phyloP scores from a whole-genome alignment of 2,888 invertebrate species.

The Phytoseiulus persimilis region DNA sequence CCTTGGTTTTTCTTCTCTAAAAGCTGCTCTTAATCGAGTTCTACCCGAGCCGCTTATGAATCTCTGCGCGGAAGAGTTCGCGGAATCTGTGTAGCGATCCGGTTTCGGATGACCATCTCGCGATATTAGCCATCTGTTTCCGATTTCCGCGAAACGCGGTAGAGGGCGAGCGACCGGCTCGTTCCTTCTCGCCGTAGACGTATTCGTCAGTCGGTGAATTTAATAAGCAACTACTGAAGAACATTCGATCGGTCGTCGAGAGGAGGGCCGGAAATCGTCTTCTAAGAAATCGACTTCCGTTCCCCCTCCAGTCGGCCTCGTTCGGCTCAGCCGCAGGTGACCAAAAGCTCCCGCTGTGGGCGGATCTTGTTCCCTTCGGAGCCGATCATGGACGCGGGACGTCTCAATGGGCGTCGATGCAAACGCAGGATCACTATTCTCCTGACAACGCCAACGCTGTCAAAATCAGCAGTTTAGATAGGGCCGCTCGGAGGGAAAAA shows the following conservation, averaged over 20 bases:
- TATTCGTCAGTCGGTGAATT: not conserved
- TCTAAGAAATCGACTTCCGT: not conserved
- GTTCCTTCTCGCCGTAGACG: not conserved
- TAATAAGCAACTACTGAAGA: not conserved
- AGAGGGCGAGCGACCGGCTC: not conserved
- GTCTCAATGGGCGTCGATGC: not conserved
- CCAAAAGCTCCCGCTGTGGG: not conserved
- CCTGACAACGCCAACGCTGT: not conserved
- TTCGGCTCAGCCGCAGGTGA: not conserved
- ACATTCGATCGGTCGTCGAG: not conserved
- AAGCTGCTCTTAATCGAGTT: too few species aligned
- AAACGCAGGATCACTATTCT: not conserved
- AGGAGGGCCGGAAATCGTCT: not conserved
- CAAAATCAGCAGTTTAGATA: too few species aligned
- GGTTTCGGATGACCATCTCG: not conserved
- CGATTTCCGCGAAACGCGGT: not conserved
- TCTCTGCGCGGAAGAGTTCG: too few species aligned
- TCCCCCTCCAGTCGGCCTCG: not conserved
- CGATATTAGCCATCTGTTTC: not conserved
- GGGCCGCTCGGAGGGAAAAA: too few species aligned
- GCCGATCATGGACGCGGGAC: not conserved
- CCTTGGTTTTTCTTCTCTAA: too few species aligned
- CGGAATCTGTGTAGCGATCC: not conserved
- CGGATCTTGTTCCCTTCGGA: not conserved
- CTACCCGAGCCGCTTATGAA: not conserved